Evolutionary conservation across 2,113 vertebrate species (phyloP).

Genomic region (Scomber japonicus): DNA sequence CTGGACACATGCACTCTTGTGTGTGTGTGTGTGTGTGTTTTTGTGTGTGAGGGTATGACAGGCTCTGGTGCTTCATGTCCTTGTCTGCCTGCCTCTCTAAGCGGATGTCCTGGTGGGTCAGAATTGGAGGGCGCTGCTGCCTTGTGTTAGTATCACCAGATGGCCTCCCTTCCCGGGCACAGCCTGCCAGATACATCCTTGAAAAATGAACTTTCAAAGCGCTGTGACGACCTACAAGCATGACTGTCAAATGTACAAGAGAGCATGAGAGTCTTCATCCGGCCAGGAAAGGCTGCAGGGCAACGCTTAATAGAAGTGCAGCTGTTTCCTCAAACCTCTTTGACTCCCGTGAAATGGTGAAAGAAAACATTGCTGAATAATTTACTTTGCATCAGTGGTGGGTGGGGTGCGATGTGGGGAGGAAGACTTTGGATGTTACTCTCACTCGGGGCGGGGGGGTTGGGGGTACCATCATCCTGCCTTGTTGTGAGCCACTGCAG

Average conservation of each 20-base stretch:
- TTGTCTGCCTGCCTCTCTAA: conserved; percentile 49
- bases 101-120: conserved; percentile 71
- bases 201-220: conserved; percentile 68
- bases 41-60: conserved; percentile 6
- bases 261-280: conserved; percentile 33
- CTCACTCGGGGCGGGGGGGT: not conserved
- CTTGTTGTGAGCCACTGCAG: not conserved
- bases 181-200: conserved; percentile 64
- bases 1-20: not conserved
- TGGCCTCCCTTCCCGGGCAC: conserved; percentile 69
- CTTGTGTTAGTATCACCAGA: conserved; percentile 71
- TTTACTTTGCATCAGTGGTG: conserved; percentile 51
- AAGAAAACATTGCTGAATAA: conserved; percentile 73
- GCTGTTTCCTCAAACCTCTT: conserved; percentile 81
- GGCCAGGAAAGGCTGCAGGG: conserved; percentile 69
- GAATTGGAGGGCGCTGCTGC: conserved; percentile 64
- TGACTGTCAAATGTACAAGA: conserved; percentile 54
- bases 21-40: not conserved
- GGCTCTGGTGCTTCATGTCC: conserved; percentile 41
- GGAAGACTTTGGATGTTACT: conserved; percentile 21
- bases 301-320: conserved; percentile 66
- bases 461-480: conserved; percentile 5
- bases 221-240: conserved; percentile 41
- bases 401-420: not conserved
- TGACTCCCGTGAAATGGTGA: conserved; percentile 43